Evolutionary conservation across 2,888 invertebrate genomes (phyloP), one percentile per base, ranked within the genome.

Genomic region (Drosophila borborema): DNA sequence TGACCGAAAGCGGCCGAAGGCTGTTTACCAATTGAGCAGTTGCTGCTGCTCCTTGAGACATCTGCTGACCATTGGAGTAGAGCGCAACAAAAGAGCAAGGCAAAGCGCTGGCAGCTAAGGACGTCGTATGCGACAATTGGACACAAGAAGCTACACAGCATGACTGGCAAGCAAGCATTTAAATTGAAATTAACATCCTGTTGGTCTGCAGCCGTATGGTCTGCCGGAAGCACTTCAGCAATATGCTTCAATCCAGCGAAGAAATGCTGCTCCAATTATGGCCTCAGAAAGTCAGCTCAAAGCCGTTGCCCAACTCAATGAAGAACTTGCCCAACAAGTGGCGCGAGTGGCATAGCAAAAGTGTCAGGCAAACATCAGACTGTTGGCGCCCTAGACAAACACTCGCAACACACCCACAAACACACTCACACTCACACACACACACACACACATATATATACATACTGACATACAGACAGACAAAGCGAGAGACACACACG

Each of bases 101-200:
- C 77, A 58, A 65, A 78, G 12, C 63, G 82, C 80, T 78, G 46
- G 63, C 58, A 70, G 81, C 81, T 80, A 80, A 82, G 81, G 82
- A 82, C 80, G 72, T 81, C 72, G 65, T 77, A 54, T 81, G 82
- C 72, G 80, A 72, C 73, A 79, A 78, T 80, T 70, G 78, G 46
- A 48, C 59, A 48, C 20, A 49, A 40, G 60, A 38, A 67, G 68
- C 66, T 14, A 18, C 64, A 65, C 9, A 38, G 75, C 75, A 59
- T 62, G 63, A 72, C 56, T 72, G 66, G 64, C 75, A 38, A 63
- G 85, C 75, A 41, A 64, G 85, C 83, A 86, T 86, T 88, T 80
- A 88, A 85, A 86, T 88, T 85, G 85, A 88, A 85, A 85, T 85
- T 88, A 85, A 85, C 88, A 85, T 85, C 85, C 85, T 85, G 85